phyloP scores from a whole-genome alignment of 2,113 vertebrate genomes.

The Antigone vipio region DNA sequence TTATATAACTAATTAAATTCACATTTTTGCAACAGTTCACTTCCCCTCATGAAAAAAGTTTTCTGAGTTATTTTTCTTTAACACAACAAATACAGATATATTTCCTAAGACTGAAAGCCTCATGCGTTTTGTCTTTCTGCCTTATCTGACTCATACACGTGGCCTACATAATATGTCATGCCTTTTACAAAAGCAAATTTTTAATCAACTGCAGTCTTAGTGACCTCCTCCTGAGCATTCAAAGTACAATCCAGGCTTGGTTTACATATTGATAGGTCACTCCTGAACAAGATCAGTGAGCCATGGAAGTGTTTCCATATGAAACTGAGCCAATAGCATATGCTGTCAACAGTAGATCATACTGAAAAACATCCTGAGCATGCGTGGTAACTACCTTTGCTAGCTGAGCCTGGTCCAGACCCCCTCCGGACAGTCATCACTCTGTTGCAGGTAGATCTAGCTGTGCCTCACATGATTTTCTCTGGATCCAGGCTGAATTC shows the following conservation, averaged over 20 bases:
- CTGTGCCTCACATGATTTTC: background rate
- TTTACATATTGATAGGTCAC: constrained; percentile 57
- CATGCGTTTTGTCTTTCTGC: background rate
- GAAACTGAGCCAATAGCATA: background rate
- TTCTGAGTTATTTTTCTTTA: background rate
- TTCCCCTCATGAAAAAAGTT: background rate
- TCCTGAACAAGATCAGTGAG: background rate
- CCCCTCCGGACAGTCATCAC: background rate
- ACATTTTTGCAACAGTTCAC: background rate
- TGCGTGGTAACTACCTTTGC: background rate
- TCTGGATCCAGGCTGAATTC: background rate
- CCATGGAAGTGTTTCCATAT: background rate
- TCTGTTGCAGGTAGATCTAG: background rate
- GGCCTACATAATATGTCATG: background rate
- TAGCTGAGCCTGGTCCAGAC: background rate
- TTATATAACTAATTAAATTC: background rate
- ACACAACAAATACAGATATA: background rate
- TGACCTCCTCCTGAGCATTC: constrained; percentile 46
- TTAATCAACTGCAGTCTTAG: constrained; percentile 30
- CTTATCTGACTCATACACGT: background rate
- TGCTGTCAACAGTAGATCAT: background rate
- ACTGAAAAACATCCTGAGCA: background rate
- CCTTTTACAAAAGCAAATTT: constrained; percentile 18
- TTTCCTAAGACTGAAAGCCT: background rate
- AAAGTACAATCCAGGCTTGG: constrained; percentile 34